A percentile compares a stretch with the other conserved stretches of the same genome.
These are phyloP conservation scores for Lucinisca nassula DNA, from an alignment of 2,888 invertebrate species.

Conservation along the genomic window DNA sequence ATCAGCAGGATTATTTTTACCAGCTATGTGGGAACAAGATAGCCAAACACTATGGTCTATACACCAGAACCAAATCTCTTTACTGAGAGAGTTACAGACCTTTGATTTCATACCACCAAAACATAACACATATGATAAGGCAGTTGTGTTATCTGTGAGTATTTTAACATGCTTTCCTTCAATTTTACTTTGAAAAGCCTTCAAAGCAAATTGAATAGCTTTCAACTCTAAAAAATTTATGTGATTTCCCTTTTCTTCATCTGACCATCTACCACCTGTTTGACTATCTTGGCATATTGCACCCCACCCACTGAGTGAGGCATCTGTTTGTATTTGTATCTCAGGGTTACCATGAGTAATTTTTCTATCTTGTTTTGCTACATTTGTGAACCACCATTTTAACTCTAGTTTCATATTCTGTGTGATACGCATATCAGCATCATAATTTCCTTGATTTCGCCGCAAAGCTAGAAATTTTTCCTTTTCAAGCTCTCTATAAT, in stretches of 20 bases:
- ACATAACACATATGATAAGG: background rate
- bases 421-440: slow-evolving; percentile 10
- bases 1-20: background rate
- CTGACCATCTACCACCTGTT: background rate
- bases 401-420: background rate
- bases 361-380: background rate
- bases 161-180: no score
- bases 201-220: no score
- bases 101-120: background rate
- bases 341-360: background rate
- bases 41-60: background rate
- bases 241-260: no score
- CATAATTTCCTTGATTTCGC: slow-evolving; percentile 21
- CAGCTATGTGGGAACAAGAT: background rate
- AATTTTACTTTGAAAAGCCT: no score
- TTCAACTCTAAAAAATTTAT: no score
- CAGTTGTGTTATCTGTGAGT: no score
- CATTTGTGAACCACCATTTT: background rate
- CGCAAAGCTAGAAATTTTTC: slow-evolving; percentile 22
- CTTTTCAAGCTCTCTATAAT: slow-evolving; percentile 35
- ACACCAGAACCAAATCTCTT: background rate
- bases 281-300: background rate
- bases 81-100: background rate
- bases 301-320: background rate
- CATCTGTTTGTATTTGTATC: background rate